Evolutionary conservation across 2,888 invertebrate genomes (phyloP), one percentile per base, ranked within the genome.

Genomic region (Argyresthia albistria): DNA sequence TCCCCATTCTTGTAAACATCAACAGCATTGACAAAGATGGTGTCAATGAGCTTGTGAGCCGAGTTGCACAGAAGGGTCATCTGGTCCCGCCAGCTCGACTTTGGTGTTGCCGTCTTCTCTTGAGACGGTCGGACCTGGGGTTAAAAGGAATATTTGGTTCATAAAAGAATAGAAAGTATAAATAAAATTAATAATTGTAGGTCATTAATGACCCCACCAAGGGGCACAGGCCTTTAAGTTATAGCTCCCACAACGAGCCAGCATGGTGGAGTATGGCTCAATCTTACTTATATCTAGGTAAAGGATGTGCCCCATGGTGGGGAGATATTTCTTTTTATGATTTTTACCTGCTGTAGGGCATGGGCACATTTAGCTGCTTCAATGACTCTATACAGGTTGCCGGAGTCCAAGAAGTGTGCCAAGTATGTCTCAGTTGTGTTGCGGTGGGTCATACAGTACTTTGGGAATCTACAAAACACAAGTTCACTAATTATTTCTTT

Each of bases 281-380:
- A n/a, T n/a, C n/a, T n/a, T n/a, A n/a, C n/a, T n/a, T n/a, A n/a
- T n/a, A n/a, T n/a, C n/a, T n/a, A n/a, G n/a, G n/a, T n/a, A n/a
- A n/a, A n/a, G n/a, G n/a, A n/a, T n/a, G n/a, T n/a, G n/a, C n/a
- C n/a, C n/a, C n/a, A n/a, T n/a, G n/a, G 25, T 25, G 25, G 25
- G 25, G 25, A 25, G 3, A 25, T 4, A 25, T 4, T 25, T 25
- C 25, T 25, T 4, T 25, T 25, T 36, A 37, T 1, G 39, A 39
- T 7, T 3, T 4, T 42, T 62, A 86, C 87, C 73, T 83, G 86
- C 56, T 83, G 87, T 16, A 87, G 61, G 1, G 67, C 67, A 63
- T 82, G 82, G 16, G 73, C 72, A 71, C 83, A 83, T 65, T 81
- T 84, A 43, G 82, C 86, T 54, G 82, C 81, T 58, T 69, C 70